A percentile compares a stretch with the other conserved stretches of the same genome.
Conservation (phyloP, 2,797 vertebrate genomes). For the Paramormyrops hopkinsi region DNA sequence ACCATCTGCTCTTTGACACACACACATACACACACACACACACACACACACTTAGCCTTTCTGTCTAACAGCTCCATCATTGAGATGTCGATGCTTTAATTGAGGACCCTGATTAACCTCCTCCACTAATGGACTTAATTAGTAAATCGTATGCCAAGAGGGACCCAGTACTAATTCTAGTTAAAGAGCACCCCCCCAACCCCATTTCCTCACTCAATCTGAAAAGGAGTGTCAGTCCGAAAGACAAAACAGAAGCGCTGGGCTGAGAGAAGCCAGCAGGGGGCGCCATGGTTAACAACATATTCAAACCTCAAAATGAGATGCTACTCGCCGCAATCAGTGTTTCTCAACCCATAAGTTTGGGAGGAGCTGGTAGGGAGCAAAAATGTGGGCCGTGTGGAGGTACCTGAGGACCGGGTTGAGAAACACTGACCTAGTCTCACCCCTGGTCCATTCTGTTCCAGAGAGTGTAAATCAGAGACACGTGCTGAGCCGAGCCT, state of each 20-base stretch:
- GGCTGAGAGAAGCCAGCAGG: not conserved
- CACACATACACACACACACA: not conserved
- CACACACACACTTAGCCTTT: not conserved
- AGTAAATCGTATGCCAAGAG: conserved; percentile 42
- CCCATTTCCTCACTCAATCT: conserved; percentile 8
- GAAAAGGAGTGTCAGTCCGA: conserved; percentile 27
- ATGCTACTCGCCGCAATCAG: not conserved
- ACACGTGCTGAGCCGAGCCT: not conserved
- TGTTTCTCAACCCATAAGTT: not conserved
- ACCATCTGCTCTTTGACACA: not conserved
- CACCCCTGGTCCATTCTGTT: not conserved
- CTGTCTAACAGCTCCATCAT: not conserved
- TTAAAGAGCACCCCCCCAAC: conserved; percentile 6
- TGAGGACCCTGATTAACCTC: conserved; percentile 46
- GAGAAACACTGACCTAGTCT: not conserved
- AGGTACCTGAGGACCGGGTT: not conserved
- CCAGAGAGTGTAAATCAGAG: not conserved
- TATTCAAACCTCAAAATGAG: not conserved
- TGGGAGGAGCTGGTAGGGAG: not conserved
- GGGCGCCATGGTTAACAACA: not conserved
- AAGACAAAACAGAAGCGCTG: conserved; percentile 17
- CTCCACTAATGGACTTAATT: conserved; percentile 52
- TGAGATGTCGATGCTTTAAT: conserved; percentile 30
- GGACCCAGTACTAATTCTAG: conserved; percentile 27
- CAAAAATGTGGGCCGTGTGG: not conserved